Evolutionary conservation across 2,888 invertebrate genomes (phyloP), one percentile per base, ranked within the genome.

Genomic region (Drosophila pseudotakahashii): DNA sequence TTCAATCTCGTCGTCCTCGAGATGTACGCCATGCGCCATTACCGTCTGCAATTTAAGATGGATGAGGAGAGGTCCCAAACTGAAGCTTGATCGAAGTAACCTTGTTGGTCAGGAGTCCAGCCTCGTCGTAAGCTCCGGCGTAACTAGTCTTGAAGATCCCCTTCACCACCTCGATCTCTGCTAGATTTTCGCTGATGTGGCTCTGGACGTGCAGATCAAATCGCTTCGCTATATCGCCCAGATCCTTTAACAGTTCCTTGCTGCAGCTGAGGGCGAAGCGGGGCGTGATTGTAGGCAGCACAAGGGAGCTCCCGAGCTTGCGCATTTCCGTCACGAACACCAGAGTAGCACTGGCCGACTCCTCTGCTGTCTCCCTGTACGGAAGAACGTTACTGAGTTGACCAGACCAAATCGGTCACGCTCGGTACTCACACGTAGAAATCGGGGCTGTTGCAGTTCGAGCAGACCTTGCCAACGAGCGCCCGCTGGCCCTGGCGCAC

Each of bases 191-290:
- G 19, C 96, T 96, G 64, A 98, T 94, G 89, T 98, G 98, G 57
- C 95, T 97, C 96, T 98, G 98, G 81, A 97, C 94, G 71, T 94
- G 94, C 61, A 97, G 93, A 84, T 95, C 91, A 78, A 95, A 93
- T 78, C 94, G 93, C 50, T 93, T 92, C 0, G 97, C 96, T 57
- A 98, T 92, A 55, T 93, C 89, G 3, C 94, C 95, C 23, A 98
- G 92, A 30, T 93, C 92, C 59, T 91, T 93, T 94, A 98, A 94
- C 7, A 97, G 93, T n/a, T 94, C 92, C 87, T 93, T 93, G 69
- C 95, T 94, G 89, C 97, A 96, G 81, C 96, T 96, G 16, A 97
- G 89, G 3, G 97, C 97, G 93, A 98, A 98, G 83, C 96, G 93
- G 44, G 98, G 98, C 1, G 97, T 97, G 34, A 98, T 94, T 5